phyloP scores from a whole-genome alignment of 2,797 vertebrate species.

The Trematomus bernacchii region DNA sequence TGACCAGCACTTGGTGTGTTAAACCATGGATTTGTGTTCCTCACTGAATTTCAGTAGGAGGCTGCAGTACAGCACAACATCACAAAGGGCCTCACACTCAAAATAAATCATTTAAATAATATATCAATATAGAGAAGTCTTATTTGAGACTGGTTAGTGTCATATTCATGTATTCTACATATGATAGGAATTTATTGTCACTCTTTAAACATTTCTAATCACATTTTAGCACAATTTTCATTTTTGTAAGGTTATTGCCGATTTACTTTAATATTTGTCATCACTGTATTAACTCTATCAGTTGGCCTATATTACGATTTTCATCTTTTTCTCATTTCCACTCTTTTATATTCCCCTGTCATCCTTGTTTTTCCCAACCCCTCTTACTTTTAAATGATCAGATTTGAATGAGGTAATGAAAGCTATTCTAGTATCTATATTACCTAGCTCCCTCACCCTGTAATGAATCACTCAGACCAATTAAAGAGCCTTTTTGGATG shows the following conservation, averaged over 20 bases:
- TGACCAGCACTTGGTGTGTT: constrained; percentile 79
- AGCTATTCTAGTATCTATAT: constrained; percentile 86
- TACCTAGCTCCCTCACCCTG: constrained; percentile 83
- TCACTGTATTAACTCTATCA: constrained; percentile 62
- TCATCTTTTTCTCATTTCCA: constrained; percentile 70
- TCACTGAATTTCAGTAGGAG: constrained; percentile 65
- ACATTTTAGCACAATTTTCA: constrained; percentile 66
- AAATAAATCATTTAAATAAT: constrained; percentile 68
- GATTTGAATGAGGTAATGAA: constrained; percentile 84
- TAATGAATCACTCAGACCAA: constrained; percentile 87
- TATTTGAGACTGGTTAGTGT: constrained; percentile 72
- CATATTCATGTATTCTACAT: constrained; percentile 79
- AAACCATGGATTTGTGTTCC: constrained; percentile 67
- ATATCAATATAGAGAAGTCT: constrained; percentile 75
- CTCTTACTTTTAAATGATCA: constrained; percentile 72
- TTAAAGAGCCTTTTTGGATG: constrained; percentile 83
- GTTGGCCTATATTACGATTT: constrained; percentile 69
- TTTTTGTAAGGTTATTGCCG: constrained; percentile 63
- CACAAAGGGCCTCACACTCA: constrained; percentile 77
- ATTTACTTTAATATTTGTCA: constrained; percentile 70
- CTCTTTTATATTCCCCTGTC: constrained; percentile 72
- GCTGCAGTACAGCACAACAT: constrained; percentile 73
- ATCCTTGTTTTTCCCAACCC: constrained; percentile 46
- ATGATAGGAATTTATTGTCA: constrained; percentile 77
- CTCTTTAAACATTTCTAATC: constrained; percentile 71